Base-by-base conservation (phyloP, 2,113 vertebrate genomes). In the Phasianus colchicus region DNA sequence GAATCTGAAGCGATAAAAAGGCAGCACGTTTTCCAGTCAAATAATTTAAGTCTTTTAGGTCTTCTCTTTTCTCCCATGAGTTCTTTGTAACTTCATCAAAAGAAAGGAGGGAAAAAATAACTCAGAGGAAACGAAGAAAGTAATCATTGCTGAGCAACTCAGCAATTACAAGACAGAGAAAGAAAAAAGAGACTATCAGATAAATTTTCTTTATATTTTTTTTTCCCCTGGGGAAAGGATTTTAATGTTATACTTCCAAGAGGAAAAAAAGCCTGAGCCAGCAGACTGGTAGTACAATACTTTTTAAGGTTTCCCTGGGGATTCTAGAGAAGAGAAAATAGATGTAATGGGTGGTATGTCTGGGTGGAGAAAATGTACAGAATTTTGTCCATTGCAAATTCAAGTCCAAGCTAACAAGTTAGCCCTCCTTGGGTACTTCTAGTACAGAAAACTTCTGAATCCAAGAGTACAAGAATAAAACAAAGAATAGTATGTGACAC, bases 21-120 rank as follows among this genome's bases (percentile, higher is more conserved):
- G 14, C 38, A 83, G 36, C 47, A 92, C 54, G 79, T 85, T 95
- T 97, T 96, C 58, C 87, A 83, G 89, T 94, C 66, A 89, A 80
- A 95, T 92, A 97, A 96, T 95, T 95, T 93, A 94, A 95, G 63
- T 64, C 70, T 90, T 95, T 83, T 95, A 95, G 91, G 82, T 65
- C 57, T 91, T 96, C 75, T 95, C 48, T 82, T 76, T 40, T 84
- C 77, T 97, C 85, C 87, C 90, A 64, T 57, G 86, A 73, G 73
- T 70, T 89, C 24, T 92, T 36, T 14, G 17, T 65, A 78, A 66
- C 63, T 88, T 88, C 88, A 92, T 89, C 95, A 95, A 92, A 96
- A 97, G 86, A 92, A 86, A 87, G 45, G 73, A 95, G 76, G 34
- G 57, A 72, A 96, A 93, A 94, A 95, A 94, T 75, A 90, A 87